These are phyloP conservation scores for Microtus ochrogaster DNA, from an alignment of 2,113 vertebrate genomes.

Conservation along the genomic window DNA sequence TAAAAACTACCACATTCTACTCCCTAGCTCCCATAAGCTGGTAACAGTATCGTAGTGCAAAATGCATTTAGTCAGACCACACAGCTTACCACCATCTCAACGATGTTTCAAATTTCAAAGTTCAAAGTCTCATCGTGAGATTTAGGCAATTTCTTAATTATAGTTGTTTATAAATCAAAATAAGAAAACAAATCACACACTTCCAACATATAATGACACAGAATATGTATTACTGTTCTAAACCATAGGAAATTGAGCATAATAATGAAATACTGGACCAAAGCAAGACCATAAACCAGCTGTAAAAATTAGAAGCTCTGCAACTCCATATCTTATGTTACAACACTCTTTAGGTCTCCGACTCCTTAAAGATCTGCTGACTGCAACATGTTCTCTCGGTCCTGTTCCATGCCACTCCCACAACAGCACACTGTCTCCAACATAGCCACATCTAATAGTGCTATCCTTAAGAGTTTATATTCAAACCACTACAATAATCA, in stretches of 20 bases:
- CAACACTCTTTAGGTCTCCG: not conserved
- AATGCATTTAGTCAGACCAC: not conserved
- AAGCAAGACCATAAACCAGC: not conserved
- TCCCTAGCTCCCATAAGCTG: not conserved
- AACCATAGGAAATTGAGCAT: not conserved
- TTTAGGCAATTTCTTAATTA: not conserved
- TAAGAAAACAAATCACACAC: not conserved
- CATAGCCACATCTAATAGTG: not conserved
- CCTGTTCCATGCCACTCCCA: not conserved
- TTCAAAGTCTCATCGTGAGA: not conserved
- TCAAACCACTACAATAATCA: not conserved
- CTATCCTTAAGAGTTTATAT: not conserved
- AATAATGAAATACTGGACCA: not conserved
- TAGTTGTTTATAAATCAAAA: not conserved
- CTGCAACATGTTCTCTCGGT: not conserved
- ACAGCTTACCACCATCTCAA: not conserved
- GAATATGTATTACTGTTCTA: not conserved
- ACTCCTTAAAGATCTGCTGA: not conserved
- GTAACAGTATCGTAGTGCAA: not conserved
- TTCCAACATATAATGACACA: not conserved
- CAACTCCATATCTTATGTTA: not conserved
- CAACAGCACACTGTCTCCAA: not conserved
- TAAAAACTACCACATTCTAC: not conserved
- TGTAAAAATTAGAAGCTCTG: not conserved
- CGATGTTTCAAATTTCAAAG: not conserved